A percentile compares a stretch with the other conserved stretches of the same genome.
Evolutionary conservation across 2,113 vertebrate species (phyloP).

Genomic region (Acanthochromis polyacanthus): DNA sequence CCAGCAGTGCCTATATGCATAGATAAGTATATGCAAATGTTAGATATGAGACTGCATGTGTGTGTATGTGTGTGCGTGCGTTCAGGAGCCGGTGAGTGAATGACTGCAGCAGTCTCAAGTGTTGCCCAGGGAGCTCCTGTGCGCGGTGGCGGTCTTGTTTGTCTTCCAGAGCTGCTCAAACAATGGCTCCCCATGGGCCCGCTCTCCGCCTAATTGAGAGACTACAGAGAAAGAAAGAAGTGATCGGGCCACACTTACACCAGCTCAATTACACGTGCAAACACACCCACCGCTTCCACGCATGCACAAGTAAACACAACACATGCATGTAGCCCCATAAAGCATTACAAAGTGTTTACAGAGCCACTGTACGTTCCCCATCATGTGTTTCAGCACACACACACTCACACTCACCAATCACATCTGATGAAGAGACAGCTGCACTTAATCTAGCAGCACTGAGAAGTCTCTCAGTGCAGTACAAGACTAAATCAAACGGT

Average conservation of each 20-base stretch:
- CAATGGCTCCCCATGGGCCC: slow-evolving; percentile 76
- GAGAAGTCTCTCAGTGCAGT: slow-evolving; percentile 37
- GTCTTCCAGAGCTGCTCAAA: slow-evolving; percentile 80
- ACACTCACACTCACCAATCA: slow-evolving; percentile 24
- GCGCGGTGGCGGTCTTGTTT: slow-evolving; percentile 76
- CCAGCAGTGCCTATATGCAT: slow-evolving; percentile 41
- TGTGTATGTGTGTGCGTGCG: slow-evolving; percentile 17
- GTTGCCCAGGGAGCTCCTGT: slow-evolving; percentile 73
- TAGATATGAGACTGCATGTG: background rate
- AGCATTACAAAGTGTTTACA: slow-evolving; percentile 40
- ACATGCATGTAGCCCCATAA: slow-evolving; percentile 8
- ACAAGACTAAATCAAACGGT: slow-evolving; percentile 50
- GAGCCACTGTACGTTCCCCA: slow-evolving; percentile 6
- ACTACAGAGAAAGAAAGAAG: slow-evolving; percentile 64
- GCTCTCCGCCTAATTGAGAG: slow-evolving; percentile 74
- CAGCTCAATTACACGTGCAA: slow-evolving; percentile 62
- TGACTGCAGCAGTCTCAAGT: slow-evolving; percentile 70
- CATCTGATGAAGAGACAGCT: slow-evolving; percentile 39
- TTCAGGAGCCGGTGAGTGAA: slow-evolving; percentile 54
- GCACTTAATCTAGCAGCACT: slow-evolving; percentile 51
- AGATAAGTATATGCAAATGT: slow-evolving; percentile 50
- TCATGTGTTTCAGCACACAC: slow-evolving; percentile 1
- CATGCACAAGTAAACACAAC: slow-evolving; percentile 30
- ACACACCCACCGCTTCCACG: slow-evolving; percentile 25
- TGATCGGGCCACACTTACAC: slow-evolving; percentile 49